Evolutionary conservation across 2,888 invertebrate genomes (phyloP).

Genomic region (Hedya salicella): DNA sequence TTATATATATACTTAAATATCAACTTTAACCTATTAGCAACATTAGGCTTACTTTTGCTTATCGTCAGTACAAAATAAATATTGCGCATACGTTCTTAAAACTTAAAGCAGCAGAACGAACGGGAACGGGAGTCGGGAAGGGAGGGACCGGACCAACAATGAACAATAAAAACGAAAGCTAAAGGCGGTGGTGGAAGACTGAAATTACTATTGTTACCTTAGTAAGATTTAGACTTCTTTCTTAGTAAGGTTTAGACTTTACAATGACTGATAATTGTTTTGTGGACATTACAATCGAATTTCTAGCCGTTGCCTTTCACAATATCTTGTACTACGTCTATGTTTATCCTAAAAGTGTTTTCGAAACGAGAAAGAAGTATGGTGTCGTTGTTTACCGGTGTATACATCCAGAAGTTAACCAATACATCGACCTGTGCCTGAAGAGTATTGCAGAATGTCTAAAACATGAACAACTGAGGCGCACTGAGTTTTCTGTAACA

Average conservation of each 20-base stretch:
- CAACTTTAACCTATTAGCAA: too few relatives aligned
- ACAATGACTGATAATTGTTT: conserved; percentile 75
- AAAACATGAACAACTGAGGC: conserved; percentile 76
- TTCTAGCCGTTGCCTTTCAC: conserved; percentile 87
- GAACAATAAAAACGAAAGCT: too few relatives aligned
- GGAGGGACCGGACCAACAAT: too few relatives aligned
- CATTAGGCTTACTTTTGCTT: not conserved
- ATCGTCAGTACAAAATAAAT: too few relatives aligned
- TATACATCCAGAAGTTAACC: conserved; percentile 87
- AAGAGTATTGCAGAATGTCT: conserved; percentile 80
- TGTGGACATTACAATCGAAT: conserved; percentile 86
- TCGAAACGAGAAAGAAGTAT: conserved; percentile 86
- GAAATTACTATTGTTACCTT: too few relatives aligned
- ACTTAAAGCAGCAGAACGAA: too few relatives aligned
- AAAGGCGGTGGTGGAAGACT: too few relatives aligned
- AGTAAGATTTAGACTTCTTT: too few relatives aligned
- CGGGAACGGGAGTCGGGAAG: not conserved
- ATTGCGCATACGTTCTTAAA: too few relatives aligned
- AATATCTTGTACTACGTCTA: conserved; percentile 85
- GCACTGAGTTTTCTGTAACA: conserved; percentile 81
- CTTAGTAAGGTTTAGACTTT: not conserved
- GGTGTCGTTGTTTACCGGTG: conserved; percentile 85
- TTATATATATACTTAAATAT: too few relatives aligned
- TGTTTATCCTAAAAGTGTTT: conserved; percentile 87
- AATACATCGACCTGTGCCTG: conserved; percentile 85